Conservation (phyloP, 2,888 invertebrate genomes). For the Adelognathus sp. region DNA sequence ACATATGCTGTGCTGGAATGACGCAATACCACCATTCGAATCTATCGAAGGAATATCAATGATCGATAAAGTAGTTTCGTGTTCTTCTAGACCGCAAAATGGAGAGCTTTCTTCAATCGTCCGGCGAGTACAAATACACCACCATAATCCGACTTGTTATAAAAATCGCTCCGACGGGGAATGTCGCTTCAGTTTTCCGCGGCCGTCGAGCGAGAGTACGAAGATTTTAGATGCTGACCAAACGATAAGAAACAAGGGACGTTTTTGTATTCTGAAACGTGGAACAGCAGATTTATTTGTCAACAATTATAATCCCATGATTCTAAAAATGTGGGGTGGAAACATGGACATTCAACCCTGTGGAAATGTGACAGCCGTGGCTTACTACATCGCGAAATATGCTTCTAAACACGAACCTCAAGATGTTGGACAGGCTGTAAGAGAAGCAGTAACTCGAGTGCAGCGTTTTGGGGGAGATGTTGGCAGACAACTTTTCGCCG, state of each 20-base stretch:
- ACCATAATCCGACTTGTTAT: constrained; percentile 58
- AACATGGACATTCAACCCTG: constrained; percentile 76
- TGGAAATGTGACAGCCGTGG: constrained; percentile 71
- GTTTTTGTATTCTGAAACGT: constrained; percentile 70
- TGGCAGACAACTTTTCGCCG: constrained; percentile 26
- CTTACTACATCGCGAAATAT: constrained; percentile 66
- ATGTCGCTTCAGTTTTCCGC: constrained; percentile 67
- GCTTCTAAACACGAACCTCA: constrained; percentile 56
- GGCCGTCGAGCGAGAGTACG: constrained; percentile 55
- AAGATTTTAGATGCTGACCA: constrained; percentile 68
- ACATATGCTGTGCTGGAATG: constrained; percentile 72
- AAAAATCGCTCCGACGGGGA: constrained; percentile 43
- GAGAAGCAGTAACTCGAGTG: constrained; percentile 43
- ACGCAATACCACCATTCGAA: constrained; percentile 59
- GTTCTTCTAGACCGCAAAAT: constrained; percentile 56
- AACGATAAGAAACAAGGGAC: constrained; percentile 68
- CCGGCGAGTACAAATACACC: constrained; percentile 57
- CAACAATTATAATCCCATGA: constrained; percentile 71
- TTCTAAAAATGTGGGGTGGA: constrained; percentile 69
- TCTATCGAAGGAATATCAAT: constrained; percentile 54
- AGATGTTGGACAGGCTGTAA: constrained; percentile 45
- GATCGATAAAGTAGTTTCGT: constrained; percentile 54
- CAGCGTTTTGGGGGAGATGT: constrained; percentile 15
- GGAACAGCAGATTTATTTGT: constrained; percentile 52
- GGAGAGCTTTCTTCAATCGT: constrained; percentile 55